Evolutionary conservation across 2,113 vertebrate genomes (phyloP).

Genomic region (Harpagus bidentatus): DNA sequence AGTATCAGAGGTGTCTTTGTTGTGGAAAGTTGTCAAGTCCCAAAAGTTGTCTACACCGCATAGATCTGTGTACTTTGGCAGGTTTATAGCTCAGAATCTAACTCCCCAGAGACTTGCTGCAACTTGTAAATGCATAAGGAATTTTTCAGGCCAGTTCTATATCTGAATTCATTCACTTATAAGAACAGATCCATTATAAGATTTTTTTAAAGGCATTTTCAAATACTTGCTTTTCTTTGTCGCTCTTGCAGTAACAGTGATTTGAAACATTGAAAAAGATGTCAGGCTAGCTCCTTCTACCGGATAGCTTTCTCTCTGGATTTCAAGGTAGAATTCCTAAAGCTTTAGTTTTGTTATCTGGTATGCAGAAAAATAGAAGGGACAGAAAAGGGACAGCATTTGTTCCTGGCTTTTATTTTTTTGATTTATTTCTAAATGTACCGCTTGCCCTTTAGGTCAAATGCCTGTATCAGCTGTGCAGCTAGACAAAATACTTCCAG

Average conservation of each 20-base stretch:
- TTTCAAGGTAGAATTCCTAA: not conserved
- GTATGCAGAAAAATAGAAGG: not conserved
- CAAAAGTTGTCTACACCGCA: slow-evolving; percentile 31
- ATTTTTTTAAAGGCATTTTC: slow-evolving; percentile 23
- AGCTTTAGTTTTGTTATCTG: not conserved
- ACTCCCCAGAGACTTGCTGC: slow-evolving; percentile 52
- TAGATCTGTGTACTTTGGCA: slow-evolving; percentile 65
- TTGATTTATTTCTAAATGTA: slow-evolving; percentile 29
- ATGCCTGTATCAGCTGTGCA: not conserved
- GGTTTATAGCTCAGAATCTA: slow-evolving; percentile 61
- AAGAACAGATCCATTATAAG: slow-evolving; percentile 50
- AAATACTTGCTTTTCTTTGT: slow-evolving; percentile 48
- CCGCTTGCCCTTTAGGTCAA: not conserved
- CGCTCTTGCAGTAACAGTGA: not conserved
- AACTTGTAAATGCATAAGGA: slow-evolving; percentile 71
- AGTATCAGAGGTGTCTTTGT: slow-evolving; percentile 70
- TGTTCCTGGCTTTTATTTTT: not conserved
- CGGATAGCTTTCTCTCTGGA: not conserved
- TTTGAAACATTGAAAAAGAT: slow-evolving; percentile 29
- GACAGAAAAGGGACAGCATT: not conserved
- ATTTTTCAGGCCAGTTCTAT: slow-evolving; percentile 66
- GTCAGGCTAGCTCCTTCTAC: not conserved
- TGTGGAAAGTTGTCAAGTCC: slow-evolving; percentile 65
- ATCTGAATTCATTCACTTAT: slow-evolving; percentile 61
- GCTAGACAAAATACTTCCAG: not conserved